Conservation (phyloP, 2,113 vertebrate genomes). For the Apus apus region DNA sequence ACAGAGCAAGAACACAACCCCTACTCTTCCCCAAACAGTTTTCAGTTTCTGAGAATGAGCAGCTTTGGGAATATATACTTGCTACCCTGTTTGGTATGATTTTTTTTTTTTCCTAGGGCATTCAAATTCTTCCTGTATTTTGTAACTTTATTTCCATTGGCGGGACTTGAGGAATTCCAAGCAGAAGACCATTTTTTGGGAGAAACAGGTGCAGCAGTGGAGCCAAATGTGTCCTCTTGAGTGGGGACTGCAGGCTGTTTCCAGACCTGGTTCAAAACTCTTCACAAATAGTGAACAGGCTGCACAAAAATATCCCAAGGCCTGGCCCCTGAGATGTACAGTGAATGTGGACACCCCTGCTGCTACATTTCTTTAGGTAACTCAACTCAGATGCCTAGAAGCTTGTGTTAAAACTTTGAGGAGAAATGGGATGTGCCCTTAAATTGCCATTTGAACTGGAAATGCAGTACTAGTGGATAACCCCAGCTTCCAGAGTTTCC, state of each 20-base stretch:
- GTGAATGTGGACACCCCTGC: background rate
- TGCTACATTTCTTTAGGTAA: background rate
- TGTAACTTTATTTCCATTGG: background rate
- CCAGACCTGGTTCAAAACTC: background rate
- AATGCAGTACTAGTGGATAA: background rate
- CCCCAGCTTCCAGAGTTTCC: background rate
- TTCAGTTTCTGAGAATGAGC: background rate
- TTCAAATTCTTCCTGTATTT: background rate
- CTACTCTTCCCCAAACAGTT: background rate
- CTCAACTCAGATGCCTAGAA: background rate
- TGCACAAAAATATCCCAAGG: background rate
- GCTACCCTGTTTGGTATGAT: background rate
- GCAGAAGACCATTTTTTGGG: background rate
- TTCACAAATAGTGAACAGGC: accelerated
- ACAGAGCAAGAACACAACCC: background rate
- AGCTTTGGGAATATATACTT: background rate
- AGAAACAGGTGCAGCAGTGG: accelerated
- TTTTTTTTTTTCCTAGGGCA: background rate
- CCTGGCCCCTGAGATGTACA: background rate
- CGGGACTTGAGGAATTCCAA: background rate
- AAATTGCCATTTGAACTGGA: background rate
- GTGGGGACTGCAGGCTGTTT: background rate
- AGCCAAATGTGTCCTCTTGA: background rate
- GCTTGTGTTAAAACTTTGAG: background rate
- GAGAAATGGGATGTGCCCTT: background rate